Percentiles rank a stretch among this genome's conserved stretches.
Evolutionary conservation across 1,140 invertebrate species (phyloP).

Genomic region (Leptonema lineaticorne): DNA sequence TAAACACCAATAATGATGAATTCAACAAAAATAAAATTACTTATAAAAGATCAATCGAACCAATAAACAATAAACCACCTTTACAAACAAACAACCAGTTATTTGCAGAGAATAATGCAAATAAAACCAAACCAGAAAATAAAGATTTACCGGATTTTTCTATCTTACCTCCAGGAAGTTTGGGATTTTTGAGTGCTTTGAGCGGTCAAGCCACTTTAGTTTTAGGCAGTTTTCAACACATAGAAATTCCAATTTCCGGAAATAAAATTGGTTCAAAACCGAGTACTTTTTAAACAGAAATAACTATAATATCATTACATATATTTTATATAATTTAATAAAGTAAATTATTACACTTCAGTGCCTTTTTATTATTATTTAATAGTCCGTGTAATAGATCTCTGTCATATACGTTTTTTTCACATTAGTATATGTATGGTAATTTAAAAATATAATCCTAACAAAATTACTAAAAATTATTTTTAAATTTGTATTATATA

Average conservation of each 20-base stretch:
- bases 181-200: slow-evolving; percentile 1
- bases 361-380: too few relatives aligned
- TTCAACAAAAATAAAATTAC: too few relatives aligned
- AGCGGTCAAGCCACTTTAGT: slow-evolving; percentile 31
- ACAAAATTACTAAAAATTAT: too few relatives aligned
- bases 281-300: not conserved
- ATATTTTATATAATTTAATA: not conserved
- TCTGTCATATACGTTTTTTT: too few relatives aligned
- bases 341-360: not conserved
- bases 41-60: not conserved
- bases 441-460: too few relatives aligned
- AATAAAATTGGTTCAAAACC: slow-evolving; percentile 1
- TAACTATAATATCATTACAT: not conserved
- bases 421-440: too few relatives aligned
- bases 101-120: not conserved
- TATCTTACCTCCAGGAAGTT: slow-evolving; percentile 16
- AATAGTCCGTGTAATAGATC: too few relatives aligned
- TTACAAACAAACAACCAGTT: not conserved
- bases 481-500: too few relatives aligned
- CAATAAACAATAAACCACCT: not conserved
- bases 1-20: not conserved
- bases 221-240: slow-evolving; percentile 31
- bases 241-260: slow-evolving; percentile 1
- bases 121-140: not conserved
- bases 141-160: not conserved